Evolutionary conservation across 2,888 invertebrate genomes (phyloP).

Genomic region (Aphidoletes aphidimyza): DNA sequence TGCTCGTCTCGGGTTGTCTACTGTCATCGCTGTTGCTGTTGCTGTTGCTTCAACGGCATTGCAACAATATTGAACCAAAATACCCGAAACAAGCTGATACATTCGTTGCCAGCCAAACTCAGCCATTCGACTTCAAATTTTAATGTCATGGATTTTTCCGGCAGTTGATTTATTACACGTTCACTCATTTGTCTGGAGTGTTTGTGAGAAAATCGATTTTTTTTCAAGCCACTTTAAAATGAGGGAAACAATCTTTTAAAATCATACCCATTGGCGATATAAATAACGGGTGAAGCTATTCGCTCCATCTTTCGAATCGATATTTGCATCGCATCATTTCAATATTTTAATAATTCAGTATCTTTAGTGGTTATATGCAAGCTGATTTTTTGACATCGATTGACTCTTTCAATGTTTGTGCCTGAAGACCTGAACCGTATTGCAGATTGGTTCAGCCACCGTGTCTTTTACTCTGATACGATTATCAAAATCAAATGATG

Average conservation of each 20-base stretch:
- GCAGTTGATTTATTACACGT: slow-evolving; percentile 15
- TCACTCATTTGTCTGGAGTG: slow-evolving; percentile 28
- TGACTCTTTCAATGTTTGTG: not conserved
- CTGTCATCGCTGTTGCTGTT: not conserved
- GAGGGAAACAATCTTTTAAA: too few species aligned
- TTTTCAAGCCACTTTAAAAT: too few species aligned
- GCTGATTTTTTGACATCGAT: not conserved
- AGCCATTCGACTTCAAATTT: not conserved
- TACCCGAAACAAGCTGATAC: not conserved
- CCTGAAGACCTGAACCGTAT: not conserved
- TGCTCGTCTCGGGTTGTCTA: not conserved
- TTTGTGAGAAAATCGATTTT: too few species aligned
- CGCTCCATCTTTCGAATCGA: not conserved
- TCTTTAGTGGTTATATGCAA: not conserved
- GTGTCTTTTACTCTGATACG: not conserved
- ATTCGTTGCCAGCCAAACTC: not conserved
- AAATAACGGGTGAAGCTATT: too few species aligned
- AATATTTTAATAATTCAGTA: not conserved
- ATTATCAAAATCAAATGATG: not conserved
- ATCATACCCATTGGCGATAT: too few species aligned
- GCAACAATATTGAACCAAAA: too few species aligned
- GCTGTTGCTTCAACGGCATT: too few species aligned
- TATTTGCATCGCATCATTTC: not conserved
- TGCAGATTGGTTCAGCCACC: not conserved
- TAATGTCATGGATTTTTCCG: not conserved